phyloP scores from a whole-genome alignment of 1,140 invertebrate species.

The Lithobius niger region DNA sequence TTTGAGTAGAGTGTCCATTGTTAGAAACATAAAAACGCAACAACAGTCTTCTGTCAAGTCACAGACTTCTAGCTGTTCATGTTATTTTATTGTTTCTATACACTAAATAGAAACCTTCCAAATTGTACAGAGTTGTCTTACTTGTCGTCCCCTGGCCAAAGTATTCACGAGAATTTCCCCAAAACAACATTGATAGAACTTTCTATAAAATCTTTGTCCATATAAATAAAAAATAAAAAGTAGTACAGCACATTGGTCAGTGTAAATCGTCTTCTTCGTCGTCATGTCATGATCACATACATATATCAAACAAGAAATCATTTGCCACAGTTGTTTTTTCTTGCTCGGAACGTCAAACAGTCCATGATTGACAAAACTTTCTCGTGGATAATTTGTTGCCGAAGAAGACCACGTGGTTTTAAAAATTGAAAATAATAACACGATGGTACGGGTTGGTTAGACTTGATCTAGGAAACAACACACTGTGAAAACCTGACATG shows the following conservation, averaged over 20 bases:
- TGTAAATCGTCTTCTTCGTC: not conserved
- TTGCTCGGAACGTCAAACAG: not conserved
- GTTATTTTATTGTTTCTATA: constrained; percentile 10
- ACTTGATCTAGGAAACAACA: not conserved
- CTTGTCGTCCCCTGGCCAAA: not conserved
- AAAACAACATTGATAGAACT: constrained; percentile 2
- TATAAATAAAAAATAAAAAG: constrained; percentile 1
- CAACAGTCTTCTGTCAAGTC: too few species aligned
- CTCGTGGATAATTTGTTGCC: not conserved
- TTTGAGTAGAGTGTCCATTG: too few species aligned
- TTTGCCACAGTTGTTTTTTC: not conserved
- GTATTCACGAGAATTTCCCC: constrained; percentile 2
- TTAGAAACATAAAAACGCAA: too few species aligned
- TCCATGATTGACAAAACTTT: not conserved
- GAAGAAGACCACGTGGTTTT: not conserved
- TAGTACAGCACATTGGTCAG: not conserved
- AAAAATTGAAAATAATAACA: not conserved
- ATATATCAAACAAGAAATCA: not conserved
- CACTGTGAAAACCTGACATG: not conserved
- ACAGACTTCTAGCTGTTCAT: too few species aligned
- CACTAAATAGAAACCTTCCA: constrained; percentile 10
- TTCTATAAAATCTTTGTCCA: constrained; percentile 3
- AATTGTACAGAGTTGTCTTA: constrained; percentile 4
- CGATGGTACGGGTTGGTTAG: not conserved
- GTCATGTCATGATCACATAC: not conserved